These are phyloP conservation scores for Clarias magur DNA, from an alignment of 2,113 vertebrate genomes.

Conservation along the genomic window DNA sequence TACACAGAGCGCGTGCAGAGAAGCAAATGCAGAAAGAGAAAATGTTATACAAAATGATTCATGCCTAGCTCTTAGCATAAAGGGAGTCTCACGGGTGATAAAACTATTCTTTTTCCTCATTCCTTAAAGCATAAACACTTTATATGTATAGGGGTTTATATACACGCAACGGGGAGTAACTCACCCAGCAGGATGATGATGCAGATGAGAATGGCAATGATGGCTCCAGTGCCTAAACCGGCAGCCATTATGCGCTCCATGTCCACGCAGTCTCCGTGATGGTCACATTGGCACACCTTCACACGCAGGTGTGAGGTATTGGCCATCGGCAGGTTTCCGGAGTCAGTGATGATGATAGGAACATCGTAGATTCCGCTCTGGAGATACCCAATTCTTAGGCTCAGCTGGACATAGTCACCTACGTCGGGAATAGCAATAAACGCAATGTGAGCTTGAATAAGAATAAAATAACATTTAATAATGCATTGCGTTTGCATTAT, in stretches of 20 bases:
- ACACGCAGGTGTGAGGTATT: constrained; percentile 89
- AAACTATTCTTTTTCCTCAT: constrained; percentile 7
- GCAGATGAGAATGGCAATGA: constrained; percentile 94
- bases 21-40: constrained; percentile 23
- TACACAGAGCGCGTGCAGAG: constrained; percentile 55
- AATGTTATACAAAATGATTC: constrained; percentile 21
- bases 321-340: constrained; percentile 90
- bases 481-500: background rate
- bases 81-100: constrained; percentile 22
- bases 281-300: constrained; percentile 95
- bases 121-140: constrained; percentile 18
- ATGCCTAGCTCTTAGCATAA: background rate
- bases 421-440: background rate
- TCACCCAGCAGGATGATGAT: constrained; percentile 95
- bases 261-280: constrained; percentile 92
- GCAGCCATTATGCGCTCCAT: constrained; percentile 88
- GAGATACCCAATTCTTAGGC: constrained; percentile 83
- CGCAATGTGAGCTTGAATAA: constrained; percentile 23
- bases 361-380: constrained; percentile 90
- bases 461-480: background rate
- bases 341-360: constrained; percentile 93
- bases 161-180: constrained; percentile 47
- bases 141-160: background rate
- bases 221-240: constrained; percentile 92
- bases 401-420: constrained; percentile 91